These are phyloP conservation scores for Todus mexicanus DNA, from an alignment of 2,797 vertebrate species.

Conservation along the genomic window DNA sequence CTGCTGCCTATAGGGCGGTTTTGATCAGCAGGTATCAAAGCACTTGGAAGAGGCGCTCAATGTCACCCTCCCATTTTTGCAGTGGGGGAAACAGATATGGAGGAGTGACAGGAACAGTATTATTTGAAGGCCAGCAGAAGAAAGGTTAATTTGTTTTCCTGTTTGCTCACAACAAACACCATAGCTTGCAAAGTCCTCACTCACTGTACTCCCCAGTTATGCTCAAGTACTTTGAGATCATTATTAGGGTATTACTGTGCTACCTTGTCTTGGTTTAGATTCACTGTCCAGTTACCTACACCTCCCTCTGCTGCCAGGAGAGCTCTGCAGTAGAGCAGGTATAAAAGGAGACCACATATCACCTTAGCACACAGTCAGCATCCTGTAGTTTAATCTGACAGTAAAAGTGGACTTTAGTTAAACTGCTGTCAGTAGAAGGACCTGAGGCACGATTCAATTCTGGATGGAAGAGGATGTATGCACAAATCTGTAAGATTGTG, in stretches of 20 bases:
- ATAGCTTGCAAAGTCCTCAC: not conserved
- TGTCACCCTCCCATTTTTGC: not conserved
- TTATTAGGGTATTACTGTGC: fast-evolving
- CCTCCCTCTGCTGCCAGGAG: not conserved
- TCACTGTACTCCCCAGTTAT: not conserved
- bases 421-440: not conserved
- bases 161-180: not conserved
- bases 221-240: not conserved
- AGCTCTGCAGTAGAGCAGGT: not conserved
- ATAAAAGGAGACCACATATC: fast-evolving
- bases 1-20: not conserved
- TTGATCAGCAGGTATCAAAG: not conserved
- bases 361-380: not conserved
- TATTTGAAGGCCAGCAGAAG: not conserved
- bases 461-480: not conserved
- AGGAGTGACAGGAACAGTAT: not conserved
- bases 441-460: not conserved
- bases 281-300: not conserved
- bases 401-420: not conserved
- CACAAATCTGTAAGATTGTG: not conserved
- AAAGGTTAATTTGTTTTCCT: not conserved
- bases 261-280: not conserved
- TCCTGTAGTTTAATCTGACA: not conserved
- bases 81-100: fast-evolving
- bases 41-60: not conserved